A percentile compares a stretch with the other conserved stretches of the same genome.
These are phyloP conservation scores for Ennomos erosarius DNA, from an alignment of 2,888 invertebrate genomes.

Conservation along the genomic window DNA sequence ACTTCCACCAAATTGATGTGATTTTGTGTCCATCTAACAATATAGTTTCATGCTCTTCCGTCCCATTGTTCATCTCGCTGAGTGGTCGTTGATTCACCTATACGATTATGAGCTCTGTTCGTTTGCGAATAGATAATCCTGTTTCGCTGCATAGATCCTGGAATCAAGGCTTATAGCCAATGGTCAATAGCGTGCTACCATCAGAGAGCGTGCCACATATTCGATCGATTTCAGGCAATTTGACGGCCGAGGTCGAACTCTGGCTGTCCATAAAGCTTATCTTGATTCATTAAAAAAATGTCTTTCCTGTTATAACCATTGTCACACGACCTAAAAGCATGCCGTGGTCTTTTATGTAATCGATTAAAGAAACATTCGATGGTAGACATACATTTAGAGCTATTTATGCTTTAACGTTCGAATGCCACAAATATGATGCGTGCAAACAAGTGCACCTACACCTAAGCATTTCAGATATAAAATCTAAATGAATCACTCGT, in stretches of 20 bases:
- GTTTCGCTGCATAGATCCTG: conserved; percentile 18
- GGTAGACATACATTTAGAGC: conserved; percentile 19
- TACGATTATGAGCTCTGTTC: too few species aligned
- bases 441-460: conserved; percentile 45
- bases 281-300: conserved; percentile 76
- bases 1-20: conserved; percentile 8
- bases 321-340: conserved; percentile 66
- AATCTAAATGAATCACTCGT: conserved; percentile 47
- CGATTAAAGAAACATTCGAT: conserved; percentile 58
- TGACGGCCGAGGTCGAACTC: conserved; percentile 82
- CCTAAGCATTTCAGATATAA: conserved; percentile 39
- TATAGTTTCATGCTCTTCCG: not conserved
- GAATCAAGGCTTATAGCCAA: conserved; percentile 27
- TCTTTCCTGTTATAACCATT: conserved; percentile 65
- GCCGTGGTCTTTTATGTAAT: conserved; percentile 65
- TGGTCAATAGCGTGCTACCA: conserved; percentile 27
- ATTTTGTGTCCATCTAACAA: conserved; percentile 6
- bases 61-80: conserved; percentile 1
- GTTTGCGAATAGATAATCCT: too few species aligned
- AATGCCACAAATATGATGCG: conserved; percentile 58
- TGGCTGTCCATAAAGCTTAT: conserved; percentile 77
- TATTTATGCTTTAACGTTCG: conserved; percentile 35
- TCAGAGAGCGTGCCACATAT: conserved; percentile 63
- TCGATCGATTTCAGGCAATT: conserved; percentile 77
- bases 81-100: too few species aligned